phyloP scores from a whole-genome alignment of 2,888 invertebrate genomes.

The Caenorhabditis sp. region DNA sequence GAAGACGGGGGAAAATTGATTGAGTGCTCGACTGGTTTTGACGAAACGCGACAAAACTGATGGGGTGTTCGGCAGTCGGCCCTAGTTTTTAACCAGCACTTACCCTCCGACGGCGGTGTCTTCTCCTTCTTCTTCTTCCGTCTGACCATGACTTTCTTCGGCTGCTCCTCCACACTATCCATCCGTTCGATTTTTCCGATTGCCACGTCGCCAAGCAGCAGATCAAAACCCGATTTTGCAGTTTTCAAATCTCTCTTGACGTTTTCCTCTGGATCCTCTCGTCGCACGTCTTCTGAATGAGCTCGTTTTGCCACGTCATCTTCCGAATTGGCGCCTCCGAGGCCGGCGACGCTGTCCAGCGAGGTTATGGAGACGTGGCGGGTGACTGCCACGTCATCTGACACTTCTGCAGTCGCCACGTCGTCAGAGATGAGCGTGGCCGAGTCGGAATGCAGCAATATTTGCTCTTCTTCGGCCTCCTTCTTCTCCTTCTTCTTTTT shows the following conservation, averaged over 20 bases:
- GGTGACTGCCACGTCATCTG: not conserved
- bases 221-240: slow-evolving; percentile 7
- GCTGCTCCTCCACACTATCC: no score
- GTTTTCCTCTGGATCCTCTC: not conserved
- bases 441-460: slow-evolving; percentile 22
- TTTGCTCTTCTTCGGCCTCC: no score
- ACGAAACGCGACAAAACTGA: no score
- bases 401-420: not conserved
- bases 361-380: slow-evolving; percentile 21
- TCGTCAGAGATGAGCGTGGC: slow-evolving; percentile 20
- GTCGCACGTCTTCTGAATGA: no score
- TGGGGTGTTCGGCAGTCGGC: no score
- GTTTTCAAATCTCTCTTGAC: not conserved
- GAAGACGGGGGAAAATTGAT: slow-evolving; percentile 9
- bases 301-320: slow-evolving; percentile 3
- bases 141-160: slow-evolving; percentile 3
- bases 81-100: no score
- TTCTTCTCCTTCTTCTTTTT: not conserved
- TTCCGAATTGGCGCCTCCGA: slow-evolving; percentile 26
- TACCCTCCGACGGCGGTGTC: no score
- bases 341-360: slow-evolving; percentile 24
- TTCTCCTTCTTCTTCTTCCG: slow-evolving; percentile 17
- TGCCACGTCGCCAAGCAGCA: slow-evolving; percentile 26
- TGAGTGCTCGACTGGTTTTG: no score
- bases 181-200: no score